Percentiles rank a stretch among this genome's conserved stretches.
Evolutionary conservation across 2,797 vertebrate species (phyloP).

Genomic region (Sebastes diaconus): DNA sequence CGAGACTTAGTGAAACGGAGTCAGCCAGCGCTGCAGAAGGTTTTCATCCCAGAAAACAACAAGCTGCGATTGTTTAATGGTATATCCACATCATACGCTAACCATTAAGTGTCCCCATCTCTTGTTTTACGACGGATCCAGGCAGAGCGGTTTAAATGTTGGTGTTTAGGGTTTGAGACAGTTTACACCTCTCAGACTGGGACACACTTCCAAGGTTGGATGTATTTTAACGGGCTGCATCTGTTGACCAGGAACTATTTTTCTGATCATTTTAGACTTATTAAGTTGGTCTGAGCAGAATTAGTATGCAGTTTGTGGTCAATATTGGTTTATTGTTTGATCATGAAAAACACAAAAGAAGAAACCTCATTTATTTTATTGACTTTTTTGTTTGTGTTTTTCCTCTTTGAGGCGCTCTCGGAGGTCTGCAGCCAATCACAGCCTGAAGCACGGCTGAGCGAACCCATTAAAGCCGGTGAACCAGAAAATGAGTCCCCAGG

Average conservation of each 20-base stretch:
- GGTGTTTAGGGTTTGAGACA: conserved; percentile 11
- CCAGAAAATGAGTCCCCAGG: conserved; percentile 43
- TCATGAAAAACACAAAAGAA: conserved; percentile 20
- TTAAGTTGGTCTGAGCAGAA: neutral
- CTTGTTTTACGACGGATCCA: conserved; percentile 7
- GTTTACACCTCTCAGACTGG: conserved; percentile 33
- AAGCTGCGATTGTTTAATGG: conserved; percentile 29
- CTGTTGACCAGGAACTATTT: conserved; percentile 17
- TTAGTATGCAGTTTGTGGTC: neutral
- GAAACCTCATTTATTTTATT: conserved; percentile 18
- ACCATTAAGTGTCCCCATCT: conserved; percentile 38
- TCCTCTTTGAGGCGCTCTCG: neutral
- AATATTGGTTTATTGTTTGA: conserved; percentile 29
- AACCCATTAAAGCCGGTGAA: conserved; percentile 40
- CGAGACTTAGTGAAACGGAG: conserved; percentile 4
- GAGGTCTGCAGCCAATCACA: conserved; percentile 47
- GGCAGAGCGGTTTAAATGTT: conserved; percentile 13
- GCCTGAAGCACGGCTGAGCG: neutral
- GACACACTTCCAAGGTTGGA: conserved; percentile 2
- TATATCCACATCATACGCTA: conserved; percentile 31
- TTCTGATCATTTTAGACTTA: conserved; percentile 1
- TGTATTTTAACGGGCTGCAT: conserved; percentile 19
- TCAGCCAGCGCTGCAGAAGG: conserved; percentile 25
- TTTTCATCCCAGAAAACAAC: conserved; percentile 47
- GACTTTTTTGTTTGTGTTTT: conserved; percentile 6